Percentiles rank a stretch among this genome's conserved stretches.
phyloP scores from a whole-genome alignment of 2,113 vertebrate genomes.

The Paedocypris sp. region DNA sequence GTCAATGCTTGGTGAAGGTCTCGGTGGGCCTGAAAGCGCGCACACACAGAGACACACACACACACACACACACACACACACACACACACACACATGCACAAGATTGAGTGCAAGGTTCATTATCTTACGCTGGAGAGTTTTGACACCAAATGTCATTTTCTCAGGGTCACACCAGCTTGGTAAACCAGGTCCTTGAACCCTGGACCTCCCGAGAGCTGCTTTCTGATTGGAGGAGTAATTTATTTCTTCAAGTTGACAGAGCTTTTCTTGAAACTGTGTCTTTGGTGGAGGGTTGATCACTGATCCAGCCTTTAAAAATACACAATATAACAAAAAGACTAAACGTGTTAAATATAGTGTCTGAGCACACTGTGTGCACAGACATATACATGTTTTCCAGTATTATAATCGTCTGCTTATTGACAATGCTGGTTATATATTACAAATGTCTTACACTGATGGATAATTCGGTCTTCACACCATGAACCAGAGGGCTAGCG shows the following conservation, averaged over 20 bases:
- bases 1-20: too few relatives aligned
- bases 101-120: too few relatives aligned
- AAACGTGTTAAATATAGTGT: too few relatives aligned
- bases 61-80: too few relatives aligned
- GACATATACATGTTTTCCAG: too few relatives aligned
- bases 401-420: too few relatives aligned
- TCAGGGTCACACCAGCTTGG: conserved; percentile 54
- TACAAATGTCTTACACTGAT: conserved; percentile 52
- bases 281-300: conserved; percentile 62
- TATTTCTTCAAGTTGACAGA: conserved; percentile 61
- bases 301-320: conserved; percentile 48
- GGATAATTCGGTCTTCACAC: conserved; percentile 46
- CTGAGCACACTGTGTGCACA: too few relatives aligned
- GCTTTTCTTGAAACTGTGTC: conserved; percentile 67
- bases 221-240: conserved; percentile 53
- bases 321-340: background rate
- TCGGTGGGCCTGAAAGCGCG: too few relatives aligned
- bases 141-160: conserved; percentile 64
- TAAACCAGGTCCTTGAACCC: conserved; percentile 50
- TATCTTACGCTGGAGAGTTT: conserved; percentile 39
- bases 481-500: conserved; percentile 64
- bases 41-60: too few relatives aligned
- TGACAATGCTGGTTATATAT: too few relatives aligned
- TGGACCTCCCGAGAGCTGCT: conserved; percentile 62
- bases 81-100: too few relatives aligned